phyloP scores from a whole-genome alignment of 2,113 vertebrate species.

The Tachysurus vachellii region DNA sequence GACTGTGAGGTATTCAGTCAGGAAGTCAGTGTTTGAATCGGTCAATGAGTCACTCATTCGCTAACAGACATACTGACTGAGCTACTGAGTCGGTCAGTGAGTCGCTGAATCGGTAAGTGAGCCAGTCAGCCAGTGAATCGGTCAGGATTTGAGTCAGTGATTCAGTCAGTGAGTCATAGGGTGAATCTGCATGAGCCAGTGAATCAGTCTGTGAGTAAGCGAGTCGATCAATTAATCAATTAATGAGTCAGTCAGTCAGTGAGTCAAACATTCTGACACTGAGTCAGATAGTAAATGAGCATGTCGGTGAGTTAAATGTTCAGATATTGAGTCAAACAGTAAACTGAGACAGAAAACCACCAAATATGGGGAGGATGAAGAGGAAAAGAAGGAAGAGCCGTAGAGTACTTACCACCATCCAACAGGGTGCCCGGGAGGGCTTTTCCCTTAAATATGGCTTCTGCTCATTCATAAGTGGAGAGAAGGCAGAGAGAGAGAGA shows the following conservation, averaged over 20 bases:
- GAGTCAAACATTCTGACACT: background rate
- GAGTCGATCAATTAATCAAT: background rate
- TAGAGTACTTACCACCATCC: constrained; percentile 86
- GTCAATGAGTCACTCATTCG: background rate
- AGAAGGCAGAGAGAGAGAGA: background rate
- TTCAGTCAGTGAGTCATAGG: background rate
- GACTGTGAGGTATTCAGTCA: background rate
- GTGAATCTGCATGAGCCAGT: background rate
- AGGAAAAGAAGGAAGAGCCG: background rate
- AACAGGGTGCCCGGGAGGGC: constrained; percentile 84
- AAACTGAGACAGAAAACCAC: background rate
- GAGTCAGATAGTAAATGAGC: background rate
- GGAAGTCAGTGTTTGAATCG: background rate
- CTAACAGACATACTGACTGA: background rate
- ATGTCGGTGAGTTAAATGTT: background rate
- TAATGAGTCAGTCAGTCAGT: background rate
- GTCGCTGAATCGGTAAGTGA: background rate
- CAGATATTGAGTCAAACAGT: background rate
- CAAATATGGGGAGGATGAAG: background rate
- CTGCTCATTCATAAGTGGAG: constrained; percentile 72
- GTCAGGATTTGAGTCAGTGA: background rate
- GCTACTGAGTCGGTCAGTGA: background rate
- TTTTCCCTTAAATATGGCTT: constrained; percentile 90
- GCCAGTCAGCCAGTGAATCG: background rate
- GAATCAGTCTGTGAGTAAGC: background rate